Percentiles rank a stretch among this genome's conserved stretches.
These are phyloP conservation scores for Pygmarrhopalites habei DNA, from an alignment of 1,140 invertebrate genomes.

Conservation along the genomic window DNA sequence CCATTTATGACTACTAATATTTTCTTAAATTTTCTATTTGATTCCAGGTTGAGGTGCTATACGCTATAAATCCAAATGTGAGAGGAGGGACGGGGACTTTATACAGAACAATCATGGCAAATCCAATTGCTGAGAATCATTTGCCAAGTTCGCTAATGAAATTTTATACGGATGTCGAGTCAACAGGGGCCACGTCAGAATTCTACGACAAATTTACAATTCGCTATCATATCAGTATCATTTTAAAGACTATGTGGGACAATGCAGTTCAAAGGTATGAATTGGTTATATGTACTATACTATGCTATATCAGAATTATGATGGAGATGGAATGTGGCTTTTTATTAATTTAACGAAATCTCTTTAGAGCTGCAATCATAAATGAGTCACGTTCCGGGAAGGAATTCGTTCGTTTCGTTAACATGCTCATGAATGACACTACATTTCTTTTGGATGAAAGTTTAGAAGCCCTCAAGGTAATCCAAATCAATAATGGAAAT, in stretches of 20 bases:
- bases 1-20: too few species aligned
- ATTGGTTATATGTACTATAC: too few species aligned
- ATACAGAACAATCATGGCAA: constrained; percentile 65
- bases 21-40: constrained; percentile 39
- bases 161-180: constrained; percentile 97
- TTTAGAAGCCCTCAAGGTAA: constrained; percentile 76
- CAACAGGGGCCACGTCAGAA: constrained; percentile 83
- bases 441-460: constrained; percentile 96
- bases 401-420: constrained; percentile 95
- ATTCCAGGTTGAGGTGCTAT: constrained; percentile 72
- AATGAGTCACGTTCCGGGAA: constrained; percentile 58
- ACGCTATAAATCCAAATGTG: constrained; percentile 78
- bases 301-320: too few species aligned
- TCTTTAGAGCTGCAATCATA: constrained; percentile 30
- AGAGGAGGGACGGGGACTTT: constrained; percentile 56
- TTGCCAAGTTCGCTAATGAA: constrained; percentile 88
- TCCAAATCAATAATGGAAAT: background rate
- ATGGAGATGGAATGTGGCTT: too few species aligned
- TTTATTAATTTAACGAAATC: too few species aligned
- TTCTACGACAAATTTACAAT: constrained; percentile 99
- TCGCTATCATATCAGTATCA: constrained; percentile 92
- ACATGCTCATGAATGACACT: constrained; percentile 99
- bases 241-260: constrained; percentile 83
- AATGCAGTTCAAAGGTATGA: constrained; percentile 54
- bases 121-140: constrained; percentile 72